Evolutionary conservation across 2,797 vertebrate genomes (phyloP), one percentile per base, ranked within the genome.

Genomic region (Microctenopoma steveboyesi): DNA sequence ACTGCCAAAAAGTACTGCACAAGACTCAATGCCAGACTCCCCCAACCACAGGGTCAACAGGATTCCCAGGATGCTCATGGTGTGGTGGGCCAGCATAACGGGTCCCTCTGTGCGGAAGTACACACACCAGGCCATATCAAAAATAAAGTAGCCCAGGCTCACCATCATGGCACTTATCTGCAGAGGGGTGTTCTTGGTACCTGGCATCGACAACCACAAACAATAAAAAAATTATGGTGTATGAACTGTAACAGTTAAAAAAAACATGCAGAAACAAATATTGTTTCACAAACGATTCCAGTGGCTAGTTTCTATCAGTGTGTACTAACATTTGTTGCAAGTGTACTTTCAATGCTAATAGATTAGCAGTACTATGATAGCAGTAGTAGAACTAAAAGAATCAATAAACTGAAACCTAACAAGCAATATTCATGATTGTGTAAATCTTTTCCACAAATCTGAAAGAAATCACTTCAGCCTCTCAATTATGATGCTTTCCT

Each of bases 101-200:
- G 94, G 84, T 0, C 97, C 97, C 86, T 99, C 97, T 0, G 96
- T 95, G 90, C 91, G 94, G 92, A 97, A 99, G 91, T 96, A 96
- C 79, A 97, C 85, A 5, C 97, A 99, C 97, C 97, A 99, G n/a
- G 91, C 95, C 89, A 99, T 94, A 87, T 99, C 97, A 0, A 98
- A 99, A 60, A 98, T 88, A 79, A 99, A 99, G 91, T 99, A 99
- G 83, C 97, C 95, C 89, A 99, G 89, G 83, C 97, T 98, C 59
- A 98, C 82, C 81, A 96, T 92, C 84, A 99, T 89, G 67, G 94
- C 94, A 0, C 92, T 92, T 33, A 96, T 95, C 90, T 99, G 97
- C 6, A 98, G 94, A 56, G 94, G 89, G 1, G 96, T 98, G 91
- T 98, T 99, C 69, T 95, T 95, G 0, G 95, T 95, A 2, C 97